These are phyloP conservation scores for Plebejus argus DNA, from an alignment of 2,888 invertebrate genomes.

Conservation along the genomic window DNA sequence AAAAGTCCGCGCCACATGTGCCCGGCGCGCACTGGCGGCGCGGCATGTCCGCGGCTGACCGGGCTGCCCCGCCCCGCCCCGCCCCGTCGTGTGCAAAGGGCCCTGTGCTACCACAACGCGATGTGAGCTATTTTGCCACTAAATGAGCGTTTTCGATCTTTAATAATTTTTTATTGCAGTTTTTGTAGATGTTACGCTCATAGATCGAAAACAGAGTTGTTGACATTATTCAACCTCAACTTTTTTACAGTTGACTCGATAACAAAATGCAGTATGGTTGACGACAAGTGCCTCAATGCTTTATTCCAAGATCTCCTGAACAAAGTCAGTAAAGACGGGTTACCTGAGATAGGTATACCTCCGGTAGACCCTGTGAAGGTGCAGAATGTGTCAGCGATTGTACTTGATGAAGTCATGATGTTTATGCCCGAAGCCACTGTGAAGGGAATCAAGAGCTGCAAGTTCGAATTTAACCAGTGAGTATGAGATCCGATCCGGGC, in stretches of 20 bases:
- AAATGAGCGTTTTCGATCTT: too few relatives aligned
- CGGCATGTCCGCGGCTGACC: too few relatives aligned
- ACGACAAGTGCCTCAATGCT: conserved; percentile 38
- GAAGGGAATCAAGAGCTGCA: conserved; percentile 38
- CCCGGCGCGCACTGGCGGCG: too few relatives aligned
- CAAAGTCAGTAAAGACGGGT: conserved; percentile 48
- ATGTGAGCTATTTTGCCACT: too few relatives aligned
- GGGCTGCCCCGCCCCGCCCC: too few relatives aligned
- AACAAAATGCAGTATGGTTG: conserved; percentile 39
- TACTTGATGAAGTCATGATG: conserved; percentile 37
- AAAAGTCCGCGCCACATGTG: too few relatives aligned
- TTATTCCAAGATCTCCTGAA: conserved; percentile 41
- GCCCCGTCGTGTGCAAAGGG: too few relatives aligned
- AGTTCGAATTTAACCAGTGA: conserved; percentile 38
- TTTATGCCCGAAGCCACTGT: conserved; percentile 37
- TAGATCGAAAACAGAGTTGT: too few relatives aligned
- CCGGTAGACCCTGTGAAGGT: conserved; percentile 40
- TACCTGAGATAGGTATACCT: conserved; percentile 40
- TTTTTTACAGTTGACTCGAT: conserved; percentile 38
- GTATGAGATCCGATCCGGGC: conserved; percentile 1
- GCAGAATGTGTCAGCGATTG: conserved; percentile 35
- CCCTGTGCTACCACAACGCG: too few relatives aligned
- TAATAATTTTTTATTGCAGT: too few relatives aligned
- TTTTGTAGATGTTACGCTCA: too few relatives aligned
- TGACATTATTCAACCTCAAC: neutral